phyloP scores from a whole-genome alignment of 2,888 invertebrate species.

The Drosophila cognata region DNA sequence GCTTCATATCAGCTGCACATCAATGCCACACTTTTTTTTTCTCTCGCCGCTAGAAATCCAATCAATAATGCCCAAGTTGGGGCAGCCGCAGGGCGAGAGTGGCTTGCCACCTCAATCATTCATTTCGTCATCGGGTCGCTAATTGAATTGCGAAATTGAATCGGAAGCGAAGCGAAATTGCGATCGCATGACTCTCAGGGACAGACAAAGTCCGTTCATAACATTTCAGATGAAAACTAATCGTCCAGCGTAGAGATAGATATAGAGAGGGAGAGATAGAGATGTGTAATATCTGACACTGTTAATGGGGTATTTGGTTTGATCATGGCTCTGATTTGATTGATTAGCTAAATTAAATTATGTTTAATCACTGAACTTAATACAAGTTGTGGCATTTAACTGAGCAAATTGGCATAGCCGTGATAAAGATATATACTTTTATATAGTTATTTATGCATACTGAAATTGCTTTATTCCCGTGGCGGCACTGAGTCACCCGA shows the following conservation, averaged over 20 bases:
- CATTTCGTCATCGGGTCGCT: conserved; percentile 67
- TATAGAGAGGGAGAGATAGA: neutral
- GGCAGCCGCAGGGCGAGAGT: conserved; percentile 1
- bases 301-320: conserved; percentile 19
- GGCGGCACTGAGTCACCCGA: conserved; percentile 3
- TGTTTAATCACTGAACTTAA: conserved; percentile 3
- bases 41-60: conserved; percentile 28
- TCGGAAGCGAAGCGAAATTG: conserved; percentile 47
- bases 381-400: conserved; percentile 8
- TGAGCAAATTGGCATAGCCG: neutral
- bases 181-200: conserved; percentile 60
- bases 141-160: conserved; percentile 70
- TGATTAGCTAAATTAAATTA: conserved; percentile 32
- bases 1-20: conserved; percentile 24
- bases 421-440: conserved; percentile 4
- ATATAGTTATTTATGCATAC: conserved; percentile 3
- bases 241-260: neutral
- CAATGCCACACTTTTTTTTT: conserved; percentile 10
- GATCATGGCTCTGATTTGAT: conserved; percentile 17
- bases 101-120: conserved; percentile 59
- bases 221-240: conserved; percentile 21
- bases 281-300: conserved; percentile 3
- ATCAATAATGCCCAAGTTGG: conserved; percentile 55
- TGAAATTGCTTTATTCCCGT: neutral
- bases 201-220: neutral